Conservation (phyloP, 2,888 invertebrate genomes). For the Caenorhabditis auriculariae region DNA sequence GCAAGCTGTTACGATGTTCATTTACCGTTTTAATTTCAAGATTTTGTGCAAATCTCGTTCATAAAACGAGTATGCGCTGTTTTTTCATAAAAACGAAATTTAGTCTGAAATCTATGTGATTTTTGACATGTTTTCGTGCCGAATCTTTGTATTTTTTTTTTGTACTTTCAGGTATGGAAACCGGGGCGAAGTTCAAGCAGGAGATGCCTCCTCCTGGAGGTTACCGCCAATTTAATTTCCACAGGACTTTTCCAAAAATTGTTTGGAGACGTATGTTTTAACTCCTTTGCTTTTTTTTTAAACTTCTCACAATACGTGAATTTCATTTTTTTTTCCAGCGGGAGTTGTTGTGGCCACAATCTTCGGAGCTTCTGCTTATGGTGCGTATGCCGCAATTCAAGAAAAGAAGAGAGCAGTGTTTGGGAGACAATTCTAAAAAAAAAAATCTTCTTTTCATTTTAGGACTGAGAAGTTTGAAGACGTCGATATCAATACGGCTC, state of each 20-base stretch:
- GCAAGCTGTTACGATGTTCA: too few species aligned
- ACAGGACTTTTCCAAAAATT: constrained; percentile 62
- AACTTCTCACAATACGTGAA: neutral
- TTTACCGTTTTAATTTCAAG: too few species aligned
- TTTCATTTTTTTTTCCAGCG: constrained; percentile 27
- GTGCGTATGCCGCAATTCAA: constrained; percentile 37
- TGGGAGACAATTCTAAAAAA: neutral
- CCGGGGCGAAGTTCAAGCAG: constrained; percentile 68
- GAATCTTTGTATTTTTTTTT: too few species aligned
- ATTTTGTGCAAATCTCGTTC: too few species aligned
- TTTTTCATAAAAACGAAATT: too few species aligned
- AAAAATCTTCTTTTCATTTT: constrained; percentile 6
- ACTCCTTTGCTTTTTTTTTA: neutral
- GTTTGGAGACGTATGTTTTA: constrained; percentile 57
- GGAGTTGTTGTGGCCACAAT: constrained; percentile 41
- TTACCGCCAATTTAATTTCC: constrained; percentile 74
- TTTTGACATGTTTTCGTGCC: too few species aligned
- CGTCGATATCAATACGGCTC: constrained; percentile 54
- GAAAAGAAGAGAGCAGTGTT: constrained; percentile 29
- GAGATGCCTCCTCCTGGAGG: constrained; percentile 93
- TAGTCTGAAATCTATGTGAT: too few species aligned
- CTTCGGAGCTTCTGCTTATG: constrained; percentile 41
- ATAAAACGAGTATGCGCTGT: too few species aligned
- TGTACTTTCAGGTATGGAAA: constrained; percentile 21
- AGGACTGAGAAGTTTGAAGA: constrained; percentile 61